Base-by-base conservation (phyloP, 2,113 vertebrate genomes). In the Recurvirostra avosetta region DNA sequence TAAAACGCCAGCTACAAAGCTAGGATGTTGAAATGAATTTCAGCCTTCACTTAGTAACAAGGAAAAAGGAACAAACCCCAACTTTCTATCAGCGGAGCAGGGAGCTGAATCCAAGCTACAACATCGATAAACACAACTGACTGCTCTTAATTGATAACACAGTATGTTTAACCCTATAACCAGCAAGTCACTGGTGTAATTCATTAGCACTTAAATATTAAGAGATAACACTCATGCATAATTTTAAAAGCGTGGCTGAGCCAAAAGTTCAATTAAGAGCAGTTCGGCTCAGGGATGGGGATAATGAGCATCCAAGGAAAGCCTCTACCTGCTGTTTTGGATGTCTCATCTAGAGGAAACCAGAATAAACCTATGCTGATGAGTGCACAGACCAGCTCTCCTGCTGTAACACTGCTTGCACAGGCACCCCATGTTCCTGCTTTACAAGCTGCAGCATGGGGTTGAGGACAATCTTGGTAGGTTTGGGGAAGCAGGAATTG, bases 211-310 rank as follows among this genome's bases (percentile, higher is more conserved):
- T 86, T 53, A 47, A 91, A 81, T 2, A 45, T 17, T 38, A 61
- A 27, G 68, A 81, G 73, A 30, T 61, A 92, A 87, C 53, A 36
- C 13, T 75, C 2, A 2, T 10, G 52, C 11, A 9, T 15, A 4
- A 38, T 90, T 96, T 86, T 63, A 76, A 63, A 63, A 75, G 61
- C 52, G 41, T 6, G 36, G 29, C 71, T 68, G 66, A 96, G 94
- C 91, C 89, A 94, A 87, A 65, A 86, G 56, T 3, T 92, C 68
- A 55, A 66, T 84, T 74, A 77, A 62, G 56, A 94, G 82, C 80
- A 83, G 70, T 45, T 62, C 66, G 80, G 72, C 38, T 40, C 40
- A 43, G 90, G 59, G 53, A 15, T 63, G 63, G 62, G 61, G 62
- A 41, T 0, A 30, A 63, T 11, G 41, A 84, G 47, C 34, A 68